Evolutionary conservation across 53 echinoderm and acorn worm species (phyloP), one percentile per base, ranked within the genome.

Genomic region (Arbacia lixula): DNA sequence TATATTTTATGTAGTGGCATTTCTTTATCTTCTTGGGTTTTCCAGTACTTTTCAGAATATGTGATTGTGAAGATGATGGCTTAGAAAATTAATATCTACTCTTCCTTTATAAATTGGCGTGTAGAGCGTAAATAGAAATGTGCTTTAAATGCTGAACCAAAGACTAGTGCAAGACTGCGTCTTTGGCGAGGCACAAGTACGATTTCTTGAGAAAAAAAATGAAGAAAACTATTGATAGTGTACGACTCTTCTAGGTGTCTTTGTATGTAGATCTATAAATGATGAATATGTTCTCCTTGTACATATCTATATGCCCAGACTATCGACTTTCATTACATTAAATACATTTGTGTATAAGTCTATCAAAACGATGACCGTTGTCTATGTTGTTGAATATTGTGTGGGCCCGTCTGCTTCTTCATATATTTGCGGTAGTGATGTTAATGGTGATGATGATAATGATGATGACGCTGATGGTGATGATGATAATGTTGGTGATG

Each of bases 251-350:
- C 39, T 77, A 37, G 39, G 36, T 53, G n/a, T 73, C 43, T 73
- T 52, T 77, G 77, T 36, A 57, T 77, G 77, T 77, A 77, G 58
- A 56, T 36, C 77, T 35, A 26, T 57, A 40, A 37, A 57, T 77
- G 38, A 35, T 77, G 35, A 37, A 33, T 31, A 26, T 78, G 40
- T 55, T 54, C n/a, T 78, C 26, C 58, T 63, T 81, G 64, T 81
- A 81, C 20, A 81, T 81, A 81, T 43, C 62, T 81, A 63, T 81
- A 62, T 42, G 62, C 62, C 81, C 81, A 61, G 27, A 35, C 62
- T 63, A 61, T 43, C 63, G 81, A 81, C 81, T 81, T 81, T 81
- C 81, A 81, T 62, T 81, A 81, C 51, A 81, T 81, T 62, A 81
- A 62, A 81, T 42, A 81, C 43, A 20, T 62, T 58, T 81, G 81